phyloP scores from a whole-genome alignment of 2,113 vertebrate species.

The Actinemys pallida region DNA sequence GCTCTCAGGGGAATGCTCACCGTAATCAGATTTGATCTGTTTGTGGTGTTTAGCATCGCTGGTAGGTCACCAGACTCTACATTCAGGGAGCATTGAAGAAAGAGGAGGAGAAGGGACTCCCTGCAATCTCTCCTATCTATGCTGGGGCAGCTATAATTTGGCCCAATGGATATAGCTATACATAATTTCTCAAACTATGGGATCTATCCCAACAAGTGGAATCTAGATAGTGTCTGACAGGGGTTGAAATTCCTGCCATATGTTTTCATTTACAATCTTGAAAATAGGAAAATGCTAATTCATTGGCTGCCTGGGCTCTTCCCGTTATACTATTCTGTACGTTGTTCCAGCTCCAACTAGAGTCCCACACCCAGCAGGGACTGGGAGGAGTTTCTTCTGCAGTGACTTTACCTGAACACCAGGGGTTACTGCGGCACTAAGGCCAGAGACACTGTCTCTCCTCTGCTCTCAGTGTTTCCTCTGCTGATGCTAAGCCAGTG shows the following conservation, averaged over 20 bases:
- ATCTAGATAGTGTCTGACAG: neutral
- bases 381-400: neutral
- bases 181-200: neutral
- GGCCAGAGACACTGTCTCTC: neutral
- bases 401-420: neutral
- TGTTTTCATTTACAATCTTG: neutral
- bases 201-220: neutral
- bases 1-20: neutral
- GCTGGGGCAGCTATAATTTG: neutral
- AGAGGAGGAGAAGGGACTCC: neutral
- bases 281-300: neutral
- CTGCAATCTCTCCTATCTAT: neutral
- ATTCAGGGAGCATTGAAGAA: too few species aligned
- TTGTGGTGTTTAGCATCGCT: neutral
- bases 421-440: neutral
- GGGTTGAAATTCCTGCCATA: neutral
- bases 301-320: neutral
- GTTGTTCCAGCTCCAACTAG: neutral
- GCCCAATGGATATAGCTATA: neutral
- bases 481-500: neutral
- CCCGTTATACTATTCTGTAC: neutral
- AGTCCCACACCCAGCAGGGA: neutral
- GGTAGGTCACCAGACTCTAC: neutral
- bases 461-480: neutral
- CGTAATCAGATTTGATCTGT: neutral